These are phyloP conservation scores for Numida meleagris DNA, from an alignment of 2,113 vertebrate species.

Conservation along the genomic window DNA sequence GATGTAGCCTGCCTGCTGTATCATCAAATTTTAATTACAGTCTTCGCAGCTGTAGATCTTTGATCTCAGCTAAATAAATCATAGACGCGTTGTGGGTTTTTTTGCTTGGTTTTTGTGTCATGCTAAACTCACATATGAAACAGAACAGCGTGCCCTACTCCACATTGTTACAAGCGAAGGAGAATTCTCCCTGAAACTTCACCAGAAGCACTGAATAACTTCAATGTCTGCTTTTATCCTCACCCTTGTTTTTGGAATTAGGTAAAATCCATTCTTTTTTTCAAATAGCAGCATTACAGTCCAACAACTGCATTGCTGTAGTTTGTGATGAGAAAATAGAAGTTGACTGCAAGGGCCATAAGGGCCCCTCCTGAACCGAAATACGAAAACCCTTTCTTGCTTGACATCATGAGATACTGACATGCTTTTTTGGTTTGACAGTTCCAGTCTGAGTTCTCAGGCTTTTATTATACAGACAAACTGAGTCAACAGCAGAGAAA, in stretches of 20 bases:
- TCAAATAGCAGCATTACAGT: neutral
- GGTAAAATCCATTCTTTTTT: neutral
- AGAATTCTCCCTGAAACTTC: neutral
- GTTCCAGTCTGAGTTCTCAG: neutral
- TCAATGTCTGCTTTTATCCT: neutral
- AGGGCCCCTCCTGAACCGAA: neutral
- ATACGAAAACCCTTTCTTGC: neutral
- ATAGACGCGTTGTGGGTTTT: slow-evolving; percentile 18
- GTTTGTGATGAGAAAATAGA: neutral
- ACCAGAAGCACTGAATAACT: neutral
- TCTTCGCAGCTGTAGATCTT: slow-evolving; percentile 63
- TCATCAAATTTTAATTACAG: slow-evolving; percentile 73
- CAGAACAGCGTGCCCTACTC: neutral
- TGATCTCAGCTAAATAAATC: slow-evolving; percentile 74
- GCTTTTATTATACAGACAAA: neutral
- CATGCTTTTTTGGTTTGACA: neutral
- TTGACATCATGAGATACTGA: neutral
- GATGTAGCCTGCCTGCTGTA: slow-evolving; percentile 61
- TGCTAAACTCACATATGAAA: slow-evolving; percentile 57
- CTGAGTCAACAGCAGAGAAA: neutral
- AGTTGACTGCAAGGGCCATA: neutral
- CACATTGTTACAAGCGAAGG: neutral
- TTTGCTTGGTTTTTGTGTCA: slow-evolving; percentile 40
- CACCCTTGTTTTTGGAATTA: neutral
- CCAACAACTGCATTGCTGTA: neutral